phyloP scores from a whole-genome alignment of 2,113 vertebrate genomes.

The Asarcornis scutulata region DNA sequence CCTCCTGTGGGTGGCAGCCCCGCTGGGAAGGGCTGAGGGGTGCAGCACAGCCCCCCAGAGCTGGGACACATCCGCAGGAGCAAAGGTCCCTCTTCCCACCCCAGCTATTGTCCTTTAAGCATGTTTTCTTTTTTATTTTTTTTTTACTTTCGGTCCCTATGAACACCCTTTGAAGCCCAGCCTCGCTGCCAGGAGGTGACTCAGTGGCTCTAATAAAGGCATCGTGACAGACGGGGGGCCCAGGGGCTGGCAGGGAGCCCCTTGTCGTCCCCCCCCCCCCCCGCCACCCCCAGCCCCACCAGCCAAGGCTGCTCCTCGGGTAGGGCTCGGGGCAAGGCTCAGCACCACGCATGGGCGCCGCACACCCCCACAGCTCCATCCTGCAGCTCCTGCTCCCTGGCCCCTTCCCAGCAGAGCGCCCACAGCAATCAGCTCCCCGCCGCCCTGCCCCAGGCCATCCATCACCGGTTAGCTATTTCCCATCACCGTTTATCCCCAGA shows the following conservation, averaged over 20 bases:
- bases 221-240: neutral
- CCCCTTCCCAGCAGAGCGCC: neutral
- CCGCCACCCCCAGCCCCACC: accelerated
- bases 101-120: too few species aligned
- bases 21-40: neutral
- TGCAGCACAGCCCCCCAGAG: neutral
- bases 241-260: neutral
- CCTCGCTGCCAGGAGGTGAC: neutral
- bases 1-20: neutral
- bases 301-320: neutral
- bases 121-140: too few species aligned
- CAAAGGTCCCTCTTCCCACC: too few species aligned
- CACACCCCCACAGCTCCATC: accelerated
- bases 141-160: too few species aligned
- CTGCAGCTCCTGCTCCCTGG: neutral
- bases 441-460: constrained; percentile 12
- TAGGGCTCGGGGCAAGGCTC: neutral
- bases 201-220: constrained; percentile 12
- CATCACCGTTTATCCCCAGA: constrained; percentile 46
- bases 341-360: neutral
- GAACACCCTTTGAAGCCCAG: too few species aligned
- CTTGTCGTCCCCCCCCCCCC: neutral
- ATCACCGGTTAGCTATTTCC: constrained; percentile 64
- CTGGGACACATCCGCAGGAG: neutral
- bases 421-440: neutral